Evolutionary conservation across 2,113 vertebrate genomes (phyloP), one percentile per base, ranked within the genome.

Genomic region (Sceloporus undulatus): DNA sequence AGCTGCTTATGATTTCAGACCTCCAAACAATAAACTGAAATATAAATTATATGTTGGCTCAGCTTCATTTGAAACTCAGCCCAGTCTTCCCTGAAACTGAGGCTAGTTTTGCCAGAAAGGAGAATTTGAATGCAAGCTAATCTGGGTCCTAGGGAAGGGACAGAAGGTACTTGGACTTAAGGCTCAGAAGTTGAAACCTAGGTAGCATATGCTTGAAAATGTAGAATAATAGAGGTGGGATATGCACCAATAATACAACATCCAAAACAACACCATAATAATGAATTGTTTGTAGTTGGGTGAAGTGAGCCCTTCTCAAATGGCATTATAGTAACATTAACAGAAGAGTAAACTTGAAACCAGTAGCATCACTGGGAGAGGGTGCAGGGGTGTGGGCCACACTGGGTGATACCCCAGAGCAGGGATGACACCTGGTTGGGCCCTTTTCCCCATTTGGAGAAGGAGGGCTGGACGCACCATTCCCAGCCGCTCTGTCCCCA

Each of bases 11-110:
- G 88, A 75, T 85, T 94, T 91, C 92, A 87, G 90, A 87, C 76
- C 87, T 87, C 68, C 88, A 93, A 93, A 87, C 80, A 93, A 93
- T 92, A 81, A 0, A 0, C 84, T 91, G 85, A 91, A 0, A 1
- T 88, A 48, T 90, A 94, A 94, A 93, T 92, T 86, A 94, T 88
- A 88, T 93, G 14, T 86, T 96, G 94, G 92, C 94, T 92, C 87
- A 29, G 80, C 38, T 71, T 94, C 62, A 88, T 29, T 93, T 95
- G 95, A 95, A 91, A 88, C 78, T 85, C 56, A 89, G 93, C 91
- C 91, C 91, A 92, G 91, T 91, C 91, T 94, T 90, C 75, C 89
- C 91, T 93, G 92, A 96, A 93, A 94, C 9, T 27, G 29, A 93
- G 92, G 90, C 90, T 90, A 89, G 90, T 91, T 95, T 95, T 87